Evolutionary conservation across 2,888 invertebrate species (phyloP).

Genomic region (Sesia bembeciformis): DNA sequence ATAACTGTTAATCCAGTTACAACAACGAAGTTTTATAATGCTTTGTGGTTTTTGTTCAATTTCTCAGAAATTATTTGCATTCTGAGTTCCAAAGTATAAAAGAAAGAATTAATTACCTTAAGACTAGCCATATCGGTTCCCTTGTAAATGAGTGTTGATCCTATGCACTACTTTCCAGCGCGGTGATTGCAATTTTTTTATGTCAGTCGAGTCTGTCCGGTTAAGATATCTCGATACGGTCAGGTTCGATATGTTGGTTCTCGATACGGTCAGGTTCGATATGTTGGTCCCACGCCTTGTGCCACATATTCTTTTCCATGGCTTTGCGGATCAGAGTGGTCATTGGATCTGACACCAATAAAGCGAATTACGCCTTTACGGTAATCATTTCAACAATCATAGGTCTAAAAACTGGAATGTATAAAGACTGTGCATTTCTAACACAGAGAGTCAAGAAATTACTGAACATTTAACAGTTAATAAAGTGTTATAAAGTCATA

Average conservation of each 20-base stretch:
- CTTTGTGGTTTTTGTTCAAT: no score
- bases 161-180: conserved; percentile 40
- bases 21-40: no score
- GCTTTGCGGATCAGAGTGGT: conserved; percentile 27
- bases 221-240: conserved; percentile 67
- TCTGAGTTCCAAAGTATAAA: no score
- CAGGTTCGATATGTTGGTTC: conserved; percentile 58
- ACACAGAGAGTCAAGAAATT: no score
- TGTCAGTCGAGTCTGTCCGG: conserved; percentile 58
- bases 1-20: background rate
- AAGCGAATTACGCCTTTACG: conserved; percentile 10
- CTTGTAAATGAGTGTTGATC: conserved; percentile 8
- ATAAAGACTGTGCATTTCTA: no score
- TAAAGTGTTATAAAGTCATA: no score
- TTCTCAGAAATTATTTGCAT: no score
- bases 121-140: no score
- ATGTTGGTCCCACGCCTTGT: conserved; percentile 56
- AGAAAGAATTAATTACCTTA: no score
- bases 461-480: no score
- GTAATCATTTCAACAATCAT: background rate
- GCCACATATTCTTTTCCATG: conserved; percentile 48
- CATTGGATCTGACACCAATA: conserved; percentile 28
- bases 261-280: conserved; percentile 66
- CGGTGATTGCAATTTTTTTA: conserved; percentile 37
- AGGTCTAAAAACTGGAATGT: background rate